Conservation (phyloP, 2,113 vertebrate species). For the Diadophis punctatus region DNA sequence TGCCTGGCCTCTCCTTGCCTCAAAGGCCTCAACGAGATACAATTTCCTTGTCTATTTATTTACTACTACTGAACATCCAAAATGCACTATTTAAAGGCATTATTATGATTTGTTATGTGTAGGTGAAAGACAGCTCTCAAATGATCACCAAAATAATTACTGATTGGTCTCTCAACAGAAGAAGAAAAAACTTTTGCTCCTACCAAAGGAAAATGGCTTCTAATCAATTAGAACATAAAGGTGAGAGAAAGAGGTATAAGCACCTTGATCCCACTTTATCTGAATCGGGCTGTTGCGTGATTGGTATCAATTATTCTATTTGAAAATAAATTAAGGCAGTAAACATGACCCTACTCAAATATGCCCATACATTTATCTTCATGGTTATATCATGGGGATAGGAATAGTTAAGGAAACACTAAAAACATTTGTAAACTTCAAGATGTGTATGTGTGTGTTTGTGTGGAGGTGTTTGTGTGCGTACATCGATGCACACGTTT, state of each 20-base stretch:
- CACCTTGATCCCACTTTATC: background rate
- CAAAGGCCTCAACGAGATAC: too few relatives aligned
- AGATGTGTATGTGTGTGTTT: background rate
- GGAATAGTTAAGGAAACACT: background rate
- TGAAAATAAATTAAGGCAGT: background rate
- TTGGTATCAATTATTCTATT: background rate
- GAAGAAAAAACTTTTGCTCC: too few relatives aligned
- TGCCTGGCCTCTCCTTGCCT: too few relatives aligned
- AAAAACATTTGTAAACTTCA: background rate
- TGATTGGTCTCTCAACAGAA: too few relatives aligned
- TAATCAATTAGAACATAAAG: background rate
- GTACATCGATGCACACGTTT: background rate
- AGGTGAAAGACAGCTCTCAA: background rate
- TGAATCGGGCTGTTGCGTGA: background rate
- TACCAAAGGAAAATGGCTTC: background rate
- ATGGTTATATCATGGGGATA: background rate
- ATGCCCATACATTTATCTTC: background rate
- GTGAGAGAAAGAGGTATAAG: background rate
- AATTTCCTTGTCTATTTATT: too few relatives aligned
- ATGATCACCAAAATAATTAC: too few relatives aligned
- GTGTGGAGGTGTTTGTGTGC: background rate
- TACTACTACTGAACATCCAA: too few relatives aligned
- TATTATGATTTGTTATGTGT: background rate
- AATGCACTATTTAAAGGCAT: too few relatives aligned
- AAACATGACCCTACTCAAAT: background rate